These are phyloP conservation scores for Megalonaias nervosa DNA, from an alignment of 1,140 invertebrate species.

Conservation along the genomic window DNA sequence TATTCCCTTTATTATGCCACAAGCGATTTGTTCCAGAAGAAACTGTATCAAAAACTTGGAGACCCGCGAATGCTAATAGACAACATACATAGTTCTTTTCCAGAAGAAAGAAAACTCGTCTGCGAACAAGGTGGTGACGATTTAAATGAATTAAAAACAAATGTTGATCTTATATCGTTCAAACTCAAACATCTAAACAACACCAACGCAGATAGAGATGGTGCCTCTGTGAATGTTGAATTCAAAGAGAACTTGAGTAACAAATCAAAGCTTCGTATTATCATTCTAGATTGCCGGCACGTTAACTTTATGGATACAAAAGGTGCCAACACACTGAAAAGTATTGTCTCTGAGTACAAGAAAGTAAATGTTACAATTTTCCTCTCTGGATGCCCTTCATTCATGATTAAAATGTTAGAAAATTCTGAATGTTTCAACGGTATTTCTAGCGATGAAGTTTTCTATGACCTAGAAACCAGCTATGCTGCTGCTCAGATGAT, in stretches of 20 bases:
- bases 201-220: no score
- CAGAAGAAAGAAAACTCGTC: not conserved
- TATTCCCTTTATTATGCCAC: not conserved
- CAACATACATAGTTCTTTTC: not conserved
- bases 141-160: conserved; percentile 1
- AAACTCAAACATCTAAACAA: conserved; percentile 13
- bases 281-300: conserved; percentile 66
- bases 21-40: no score
- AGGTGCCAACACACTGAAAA: conserved; percentile 36
- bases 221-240: no score
- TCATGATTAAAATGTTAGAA: conserved; percentile 21
- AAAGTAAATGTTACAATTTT: conserved; percentile 51
- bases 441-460: conserved; percentile 44
- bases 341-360: conserved; percentile 51
- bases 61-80: not conserved
- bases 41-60: no score
- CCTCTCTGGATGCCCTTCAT: conserved; percentile 39
- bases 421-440: conserved; percentile 45
- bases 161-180: not conserved
- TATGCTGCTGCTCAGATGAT: no score
- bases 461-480: conserved; percentile 41
- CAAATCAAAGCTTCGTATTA: conserved; percentile 42
- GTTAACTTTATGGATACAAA: conserved; percentile 66
- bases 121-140: conserved; percentile 6
- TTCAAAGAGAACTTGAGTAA: no score